These are phyloP conservation scores for Anseranas semipalmata DNA, from an alignment of 2,113 vertebrate species.

Conservation along the genomic window DNA sequence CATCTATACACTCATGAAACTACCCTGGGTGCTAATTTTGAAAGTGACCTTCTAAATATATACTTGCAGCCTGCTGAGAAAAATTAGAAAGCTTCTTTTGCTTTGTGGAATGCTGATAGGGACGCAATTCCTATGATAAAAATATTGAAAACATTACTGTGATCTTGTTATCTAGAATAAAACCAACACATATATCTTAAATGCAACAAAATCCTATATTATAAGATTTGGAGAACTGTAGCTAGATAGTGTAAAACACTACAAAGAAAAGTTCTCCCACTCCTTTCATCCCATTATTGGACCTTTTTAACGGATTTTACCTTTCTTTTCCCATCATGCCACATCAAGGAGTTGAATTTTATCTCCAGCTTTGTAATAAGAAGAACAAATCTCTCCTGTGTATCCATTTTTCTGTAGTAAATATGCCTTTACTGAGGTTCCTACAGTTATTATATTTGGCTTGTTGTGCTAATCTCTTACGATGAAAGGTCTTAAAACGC, in stretches of 20 bases:
- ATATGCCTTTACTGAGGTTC: not conserved
- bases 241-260: not conserved
- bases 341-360: not conserved
- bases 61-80: not conserved
- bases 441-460: not conserved
- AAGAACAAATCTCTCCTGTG: not conserved
- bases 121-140: not conserved
- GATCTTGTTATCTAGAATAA: not conserved
- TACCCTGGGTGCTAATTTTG: not conserved
- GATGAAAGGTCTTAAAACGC: not conserved
- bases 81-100: not conserved
- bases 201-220: not conserved
- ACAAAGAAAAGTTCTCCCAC: not conserved
- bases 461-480: not conserved
- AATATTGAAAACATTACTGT: not conserved
- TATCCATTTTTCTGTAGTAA: not conserved
- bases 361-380: not conserved
- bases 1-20: not conserved
- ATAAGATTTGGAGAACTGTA: not conserved
- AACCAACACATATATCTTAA: accelerated
- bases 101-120: not conserved
- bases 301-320: not conserved
- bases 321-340: not conserved
- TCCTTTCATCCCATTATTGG: not conserved
- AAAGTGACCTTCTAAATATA: not conserved